These are phyloP conservation scores for Macrotrachela quadricornifera DNA, from an alignment of 1,140 invertebrate species.

Conservation along the genomic window DNA sequence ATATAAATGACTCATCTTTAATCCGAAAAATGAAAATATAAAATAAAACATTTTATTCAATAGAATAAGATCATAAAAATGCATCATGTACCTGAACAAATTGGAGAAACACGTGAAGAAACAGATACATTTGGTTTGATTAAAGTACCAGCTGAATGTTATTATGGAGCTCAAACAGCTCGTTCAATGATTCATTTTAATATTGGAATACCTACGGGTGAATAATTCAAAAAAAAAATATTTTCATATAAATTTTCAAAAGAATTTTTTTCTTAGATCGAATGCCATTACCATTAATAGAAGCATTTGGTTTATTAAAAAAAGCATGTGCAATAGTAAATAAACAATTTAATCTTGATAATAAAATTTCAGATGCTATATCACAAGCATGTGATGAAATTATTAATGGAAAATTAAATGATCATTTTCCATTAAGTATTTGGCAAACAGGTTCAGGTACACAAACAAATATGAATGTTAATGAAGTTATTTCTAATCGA, in stretches of 20 bases:
- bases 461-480: slow-evolving; percentile 97
- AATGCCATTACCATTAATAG: slow-evolving; percentile 56
- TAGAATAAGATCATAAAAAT: background rate
- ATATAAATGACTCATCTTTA: too few species aligned
- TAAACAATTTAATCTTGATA: slow-evolving; percentile 68
- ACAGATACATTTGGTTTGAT: slow-evolving; percentile 80
- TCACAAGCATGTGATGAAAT: slow-evolving; percentile 72
- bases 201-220: slow-evolving; percentile 84
- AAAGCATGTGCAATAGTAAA: slow-evolving; percentile 90
- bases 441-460: slow-evolving; percentile 99
- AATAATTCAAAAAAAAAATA: too few species aligned
- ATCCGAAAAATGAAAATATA: too few species aligned
- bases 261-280: background rate
- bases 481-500: slow-evolving; percentile 66
- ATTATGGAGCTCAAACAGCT: slow-evolving; percentile 92
- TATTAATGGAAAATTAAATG: slow-evolving; percentile 68
- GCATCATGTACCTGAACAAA: background rate
- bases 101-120: slow-evolving; percentile 38
- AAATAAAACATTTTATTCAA: too few species aligned
- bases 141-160: slow-evolving; percentile 68
- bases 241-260: background rate
- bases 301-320: slow-evolving; percentile 85
- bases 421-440: slow-evolving; percentile 86
- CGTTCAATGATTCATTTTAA: slow-evolving; percentile 82
- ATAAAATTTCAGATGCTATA: slow-evolving; percentile 61